Evolutionary conservation across 2,113 vertebrate genomes (phyloP).

Genomic region (Platysteira castanea): DNA sequence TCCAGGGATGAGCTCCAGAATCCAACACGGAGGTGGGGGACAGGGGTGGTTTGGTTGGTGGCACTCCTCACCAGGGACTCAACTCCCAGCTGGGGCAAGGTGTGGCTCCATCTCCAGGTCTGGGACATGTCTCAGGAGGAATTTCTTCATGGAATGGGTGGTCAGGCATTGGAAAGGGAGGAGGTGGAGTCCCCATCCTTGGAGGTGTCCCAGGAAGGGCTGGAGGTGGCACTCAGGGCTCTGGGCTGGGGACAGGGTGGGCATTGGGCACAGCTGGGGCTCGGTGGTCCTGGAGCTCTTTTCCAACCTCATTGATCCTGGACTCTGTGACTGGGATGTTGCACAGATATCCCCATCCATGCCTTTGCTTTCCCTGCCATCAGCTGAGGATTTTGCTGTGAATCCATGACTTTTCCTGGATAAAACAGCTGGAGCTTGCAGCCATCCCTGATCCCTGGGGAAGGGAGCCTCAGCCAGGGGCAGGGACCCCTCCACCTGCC

Average conservation of each 20-base stretch:
- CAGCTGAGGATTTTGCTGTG: accelerated
- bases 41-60: accelerated
- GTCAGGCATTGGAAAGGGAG: neutral
- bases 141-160: neutral
- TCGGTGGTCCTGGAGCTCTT: neutral
- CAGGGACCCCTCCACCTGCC: neutral
- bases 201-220: neutral
- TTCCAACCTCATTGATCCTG: neutral
- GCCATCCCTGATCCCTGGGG: neutral
- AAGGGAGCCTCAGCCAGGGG: neutral
- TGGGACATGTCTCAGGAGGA: neutral
- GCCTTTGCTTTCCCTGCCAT: neutral
- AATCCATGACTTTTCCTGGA: neutral
- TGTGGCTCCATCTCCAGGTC: accelerated
- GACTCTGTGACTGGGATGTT: neutral
- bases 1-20: neutral
- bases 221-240: neutral
- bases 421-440: neutral
- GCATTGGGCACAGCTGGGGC: neutral
- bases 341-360: neutral
- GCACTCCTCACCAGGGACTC: neutral
- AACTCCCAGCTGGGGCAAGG: accelerated
- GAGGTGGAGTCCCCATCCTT: neutral
- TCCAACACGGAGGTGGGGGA: accelerated
- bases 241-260: neutral